A percentile compares a stretch with the other conserved stretches of the same genome.
Conservation (phyloP, 2,888 invertebrate genomes). For the Hipparchia semele region DNA sequence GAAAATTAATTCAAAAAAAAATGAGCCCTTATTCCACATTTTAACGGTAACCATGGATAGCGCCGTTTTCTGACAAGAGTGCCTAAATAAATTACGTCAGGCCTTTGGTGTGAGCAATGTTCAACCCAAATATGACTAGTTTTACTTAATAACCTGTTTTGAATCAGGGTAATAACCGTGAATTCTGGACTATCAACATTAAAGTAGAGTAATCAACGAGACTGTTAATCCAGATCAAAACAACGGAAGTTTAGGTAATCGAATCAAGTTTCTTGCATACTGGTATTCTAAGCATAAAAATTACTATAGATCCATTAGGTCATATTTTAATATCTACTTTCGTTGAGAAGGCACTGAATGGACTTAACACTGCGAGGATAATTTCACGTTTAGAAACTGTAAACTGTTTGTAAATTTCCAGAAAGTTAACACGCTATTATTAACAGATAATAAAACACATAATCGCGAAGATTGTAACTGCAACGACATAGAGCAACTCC, state of each 20-base stretch:
- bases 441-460: constrained; percentile 2
- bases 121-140: neutral
- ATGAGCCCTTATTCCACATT: neutral
- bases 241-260: neutral
- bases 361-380: constrained; percentile 1
- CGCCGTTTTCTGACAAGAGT: no score
- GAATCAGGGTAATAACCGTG: neutral
- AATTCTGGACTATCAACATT: neutral
- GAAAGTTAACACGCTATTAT: neutral
- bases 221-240: neutral
- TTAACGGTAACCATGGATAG: no score
- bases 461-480: neutral
- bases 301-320: neutral
- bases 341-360: neutral
- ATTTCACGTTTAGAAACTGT: neutral
- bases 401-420: constrained; percentile 2
- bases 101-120: no score
- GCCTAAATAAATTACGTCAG: no score
- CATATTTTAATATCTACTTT: neutral
- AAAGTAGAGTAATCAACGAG: neutral
- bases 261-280: neutral
- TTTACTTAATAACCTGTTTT: no score
- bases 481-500: neutral
- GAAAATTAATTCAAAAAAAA: neutral
- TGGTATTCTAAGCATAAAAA: neutral